Percentiles rank a stretch among this genome's conserved stretches.
Evolutionary conservation across 2,797 vertebrate genomes (phyloP).

Genomic region (Rachycentron canadum): DNA sequence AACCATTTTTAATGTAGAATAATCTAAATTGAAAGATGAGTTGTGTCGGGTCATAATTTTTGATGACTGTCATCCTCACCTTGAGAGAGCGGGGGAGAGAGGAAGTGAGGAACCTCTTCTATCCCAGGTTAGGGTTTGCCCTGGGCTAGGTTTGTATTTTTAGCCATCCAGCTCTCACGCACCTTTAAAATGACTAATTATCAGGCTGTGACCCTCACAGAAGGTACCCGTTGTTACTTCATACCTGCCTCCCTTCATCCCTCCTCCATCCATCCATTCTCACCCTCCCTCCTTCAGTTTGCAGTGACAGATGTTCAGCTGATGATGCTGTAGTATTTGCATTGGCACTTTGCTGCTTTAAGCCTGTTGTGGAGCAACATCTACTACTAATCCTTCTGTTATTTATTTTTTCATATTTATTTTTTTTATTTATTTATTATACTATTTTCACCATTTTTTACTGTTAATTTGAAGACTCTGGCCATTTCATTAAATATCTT

Average conservation of each 20-base stretch:
- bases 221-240: slow-evolving; percentile 56
- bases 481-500: neutral
- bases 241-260: slow-evolving; percentile 29
- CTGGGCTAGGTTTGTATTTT: slow-evolving; percentile 75
- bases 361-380: neutral
- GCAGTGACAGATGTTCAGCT: slow-evolving; percentile 29
- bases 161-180: slow-evolving; percentile 67
- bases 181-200: slow-evolving; percentile 84
- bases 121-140: slow-evolving; percentile 54
- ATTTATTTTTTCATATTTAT: neutral
- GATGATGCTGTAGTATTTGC: slow-evolving; percentile 23
- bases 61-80: slow-evolving; percentile 49
- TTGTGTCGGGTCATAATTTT: slow-evolving; percentile 47
- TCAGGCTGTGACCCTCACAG: slow-evolving; percentile 74
- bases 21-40: slow-evolving; percentile 47
- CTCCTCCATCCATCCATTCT: slow-evolving; percentile 36
- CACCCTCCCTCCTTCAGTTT: slow-evolving; percentile 32
- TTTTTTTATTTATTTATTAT: too few relatives aligned
- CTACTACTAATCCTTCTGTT: neutral
- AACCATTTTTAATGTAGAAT: slow-evolving; percentile 19
- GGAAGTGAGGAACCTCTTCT: slow-evolving; percentile 18
- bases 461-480: neutral
- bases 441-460: neutral
- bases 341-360: neutral
- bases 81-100: slow-evolving; percentile 40